Conservation (phyloP, 2,113 vertebrate species). For the Alexandromys fortis region DNA sequence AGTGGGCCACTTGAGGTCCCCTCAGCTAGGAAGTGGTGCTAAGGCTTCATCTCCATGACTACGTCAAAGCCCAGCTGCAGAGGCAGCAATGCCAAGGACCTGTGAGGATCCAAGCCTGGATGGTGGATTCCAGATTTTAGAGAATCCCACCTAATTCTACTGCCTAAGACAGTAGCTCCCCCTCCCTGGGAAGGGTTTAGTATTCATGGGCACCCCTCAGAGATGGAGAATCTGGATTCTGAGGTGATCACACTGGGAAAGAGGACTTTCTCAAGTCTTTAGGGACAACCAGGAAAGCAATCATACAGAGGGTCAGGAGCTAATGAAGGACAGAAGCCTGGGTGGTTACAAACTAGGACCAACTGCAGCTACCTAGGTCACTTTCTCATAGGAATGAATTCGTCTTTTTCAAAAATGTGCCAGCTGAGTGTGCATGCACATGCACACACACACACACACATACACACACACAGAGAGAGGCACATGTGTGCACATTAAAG, state of each 20-base stretch:
- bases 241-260: neutral
- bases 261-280: neutral
- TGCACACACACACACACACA: accelerated
- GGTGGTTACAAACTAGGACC: accelerated
- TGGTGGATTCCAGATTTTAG: neutral
- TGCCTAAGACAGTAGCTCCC: neutral
- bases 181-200: too few relatives aligned
- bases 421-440: neutral
- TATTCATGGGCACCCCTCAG: neutral
- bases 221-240: neutral
- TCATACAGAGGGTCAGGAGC: accelerated
- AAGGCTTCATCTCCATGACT: neutral
- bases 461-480: too few relatives aligned
- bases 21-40: neutral
- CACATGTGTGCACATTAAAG: neutral
- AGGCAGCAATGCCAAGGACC: neutral
- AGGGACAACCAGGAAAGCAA: neutral
- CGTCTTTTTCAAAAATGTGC: neutral
- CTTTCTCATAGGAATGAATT: neutral
- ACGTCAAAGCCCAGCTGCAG: too few relatives aligned
- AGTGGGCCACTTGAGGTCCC: neutral
- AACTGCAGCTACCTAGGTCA: accelerated
- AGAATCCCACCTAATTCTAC: accelerated
- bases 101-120: accelerated
- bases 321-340: neutral